A percentile compares a stretch with the other conserved stretches of the same genome.
These are phyloP conservation scores for Leptosomus discolor DNA, from an alignment of 2,113 vertebrate species.

Conservation along the genomic window DNA sequence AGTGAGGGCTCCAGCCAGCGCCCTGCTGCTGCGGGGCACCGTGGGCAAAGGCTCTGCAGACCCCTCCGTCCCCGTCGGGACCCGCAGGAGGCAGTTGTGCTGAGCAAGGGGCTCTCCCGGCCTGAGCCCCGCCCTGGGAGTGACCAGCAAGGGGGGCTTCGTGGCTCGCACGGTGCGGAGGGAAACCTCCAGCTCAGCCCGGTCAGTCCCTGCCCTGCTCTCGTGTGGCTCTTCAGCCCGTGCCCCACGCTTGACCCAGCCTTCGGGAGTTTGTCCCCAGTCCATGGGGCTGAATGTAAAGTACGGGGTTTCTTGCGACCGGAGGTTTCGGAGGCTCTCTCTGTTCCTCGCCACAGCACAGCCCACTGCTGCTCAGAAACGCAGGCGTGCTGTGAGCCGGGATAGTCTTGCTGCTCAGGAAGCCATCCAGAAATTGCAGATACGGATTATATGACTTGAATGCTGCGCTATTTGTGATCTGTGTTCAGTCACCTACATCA, in stretches of 20 bases:
- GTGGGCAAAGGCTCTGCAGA: neutral
- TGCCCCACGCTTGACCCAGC: neutral
- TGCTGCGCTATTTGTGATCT: neutral
- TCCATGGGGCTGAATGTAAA: neutral
- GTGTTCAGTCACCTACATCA: constrained; percentile 43
- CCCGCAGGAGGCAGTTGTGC: neutral
- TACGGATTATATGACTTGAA: neutral
- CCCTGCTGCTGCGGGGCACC: neutral
- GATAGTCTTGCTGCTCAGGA: neutral
- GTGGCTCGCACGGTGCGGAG: rapidly evolving
- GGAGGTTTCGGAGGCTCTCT: neutral
- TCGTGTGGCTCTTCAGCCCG: rapidly evolving
- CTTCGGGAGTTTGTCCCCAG: neutral
- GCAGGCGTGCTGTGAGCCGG: rapidly evolving
- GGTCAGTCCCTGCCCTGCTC: neutral
- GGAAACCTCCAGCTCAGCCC: neutral
- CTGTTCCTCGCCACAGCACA: neutral
- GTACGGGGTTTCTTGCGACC: neutral
- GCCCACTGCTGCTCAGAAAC: rapidly evolving
- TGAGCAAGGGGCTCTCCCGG: neutral
- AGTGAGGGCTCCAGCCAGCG: neutral
- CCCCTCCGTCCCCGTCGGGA: too few relatives aligned
- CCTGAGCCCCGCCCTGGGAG: too few relatives aligned
- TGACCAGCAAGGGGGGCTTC: rapidly evolving
- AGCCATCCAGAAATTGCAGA: neutral